These are phyloP conservation scores for Scyliorhinus canicula DNA, from an alignment of 2,797 vertebrate species.

Conservation along the genomic window DNA sequence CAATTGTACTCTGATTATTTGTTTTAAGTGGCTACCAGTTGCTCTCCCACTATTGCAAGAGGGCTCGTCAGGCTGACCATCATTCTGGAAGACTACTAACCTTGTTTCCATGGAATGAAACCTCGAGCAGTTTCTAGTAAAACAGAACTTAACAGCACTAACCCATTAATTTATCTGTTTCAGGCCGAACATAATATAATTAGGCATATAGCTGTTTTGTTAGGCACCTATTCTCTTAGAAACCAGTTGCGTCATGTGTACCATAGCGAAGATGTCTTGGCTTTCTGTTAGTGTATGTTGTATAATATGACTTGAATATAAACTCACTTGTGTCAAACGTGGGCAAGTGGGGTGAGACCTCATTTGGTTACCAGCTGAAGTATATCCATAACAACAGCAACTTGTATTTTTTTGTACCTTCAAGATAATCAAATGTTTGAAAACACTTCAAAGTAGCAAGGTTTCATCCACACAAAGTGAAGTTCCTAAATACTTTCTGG, in stretches of 20 bases:
- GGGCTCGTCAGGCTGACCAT: background rate
- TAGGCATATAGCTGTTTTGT: background rate
- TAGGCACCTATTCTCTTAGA: background rate
- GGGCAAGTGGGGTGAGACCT: background rate
- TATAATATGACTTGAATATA: background rate
- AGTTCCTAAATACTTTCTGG: background rate
- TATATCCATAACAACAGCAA: slow-evolving; percentile 4
- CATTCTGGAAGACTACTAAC: no score
- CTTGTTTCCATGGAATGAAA: no score
- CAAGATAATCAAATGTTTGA: no score
- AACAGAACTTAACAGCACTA: no score
- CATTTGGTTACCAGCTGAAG: background rate
- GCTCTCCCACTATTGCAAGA: no score
- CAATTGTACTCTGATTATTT: no score
- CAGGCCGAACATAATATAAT: no score
- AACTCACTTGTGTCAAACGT: background rate
- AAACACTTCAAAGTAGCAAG: no score
- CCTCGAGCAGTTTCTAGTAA: no score
- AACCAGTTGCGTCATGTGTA: background rate
- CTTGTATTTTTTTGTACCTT: no score
- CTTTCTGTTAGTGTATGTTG: background rate
- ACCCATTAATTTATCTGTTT: no score
- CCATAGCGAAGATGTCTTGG: background rate
- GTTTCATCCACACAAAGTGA: background rate
- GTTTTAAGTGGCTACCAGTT: no score